Evolutionary conservation across 2,797 vertebrate species (phyloP), one percentile per base, ranked within the genome.

Genomic region (Scleropages formosus): DNA sequence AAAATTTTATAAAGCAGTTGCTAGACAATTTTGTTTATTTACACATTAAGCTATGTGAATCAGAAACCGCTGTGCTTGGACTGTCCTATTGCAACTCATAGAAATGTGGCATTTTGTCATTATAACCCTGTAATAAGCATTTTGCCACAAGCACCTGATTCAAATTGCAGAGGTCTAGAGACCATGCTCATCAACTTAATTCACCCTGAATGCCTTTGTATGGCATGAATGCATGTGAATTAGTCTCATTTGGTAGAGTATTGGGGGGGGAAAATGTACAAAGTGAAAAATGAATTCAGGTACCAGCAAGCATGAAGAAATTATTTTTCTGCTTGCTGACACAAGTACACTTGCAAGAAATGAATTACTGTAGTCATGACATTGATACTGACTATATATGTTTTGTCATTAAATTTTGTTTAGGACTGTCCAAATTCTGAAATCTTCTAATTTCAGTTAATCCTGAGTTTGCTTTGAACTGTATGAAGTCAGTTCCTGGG

Each of bases 21-120:
- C 27, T 61, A 73, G 20, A 61, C 16, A n/a, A 4, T 61, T 58
- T 58, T 13, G 53, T 39, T 13, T n/a, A 31, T 26, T 31, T 72
- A n/a, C 22, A 4, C 24, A 16, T 68, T 70, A 63, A 65, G 66
- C 12, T 31, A 71, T 58, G 51, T 71, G 53, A 26, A 26, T 53
- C 39, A 69, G 71, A 71, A 69, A 71, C 49, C 69, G 53, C 69
- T 71, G 69, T 59, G 69, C 69, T 71, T 27, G 49, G 69, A 71
- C 51, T 71, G 69, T 31, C 49, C 51, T 56, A 6, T 39, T 39
- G 69, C n/a, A 71, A 24, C 47, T 69, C 8, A 27, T 39, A 31
- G 31, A 39, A 16, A 51, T 51, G 22, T 26, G 13, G 47, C 22
- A 69, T 46, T 46, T 24, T 69, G 47, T 46, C 67, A 16, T 11